phyloP scores from a whole-genome alignment of 92 coral and sea anemone genomes.

The Virgularia gustaviana region DNA sequence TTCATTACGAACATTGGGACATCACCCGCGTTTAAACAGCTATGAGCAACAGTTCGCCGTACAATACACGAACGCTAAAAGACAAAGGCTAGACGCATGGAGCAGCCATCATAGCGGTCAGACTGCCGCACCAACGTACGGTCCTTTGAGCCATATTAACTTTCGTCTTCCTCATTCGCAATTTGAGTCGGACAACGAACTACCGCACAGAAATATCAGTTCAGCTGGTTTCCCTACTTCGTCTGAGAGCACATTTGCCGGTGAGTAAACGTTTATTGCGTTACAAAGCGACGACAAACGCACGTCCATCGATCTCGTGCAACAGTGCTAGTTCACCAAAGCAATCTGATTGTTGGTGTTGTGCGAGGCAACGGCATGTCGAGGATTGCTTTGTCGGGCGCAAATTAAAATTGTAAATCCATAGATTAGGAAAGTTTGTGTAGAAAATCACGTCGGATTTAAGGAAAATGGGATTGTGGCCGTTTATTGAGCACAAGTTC shows the following conservation, averaged over 20 bases:
- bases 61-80: conserved; percentile 22
- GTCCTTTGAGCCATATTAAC: conserved; percentile 16
- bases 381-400: not conserved
- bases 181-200: not conserved
- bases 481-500: too few relatives aligned
- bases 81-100: conserved; percentile 21
- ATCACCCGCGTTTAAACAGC: conserved; percentile 10
- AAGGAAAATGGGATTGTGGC: not conserved
- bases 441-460: not conserved
- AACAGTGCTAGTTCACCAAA: too few relatives aligned
- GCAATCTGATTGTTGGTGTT: too few relatives aligned
- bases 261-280: not conserved
- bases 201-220: conserved; percentile 15
- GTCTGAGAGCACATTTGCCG: conserved; percentile 7
- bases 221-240: conserved; percentile 16
- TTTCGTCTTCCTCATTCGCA: conserved; percentile 14
- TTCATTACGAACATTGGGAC: conserved; percentile 1
- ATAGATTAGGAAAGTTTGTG: conserved; percentile 1
- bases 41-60: not conserved
- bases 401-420: conserved; percentile 8
- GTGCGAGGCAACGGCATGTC: too few relatives aligned
- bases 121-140: not conserved
- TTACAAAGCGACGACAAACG: too few relatives aligned
- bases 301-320: too few relatives aligned
- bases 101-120: not conserved